These are phyloP conservation scores for Elanoides forficatus DNA, from an alignment of 2,113 vertebrate genomes.

Conservation along the genomic window DNA sequence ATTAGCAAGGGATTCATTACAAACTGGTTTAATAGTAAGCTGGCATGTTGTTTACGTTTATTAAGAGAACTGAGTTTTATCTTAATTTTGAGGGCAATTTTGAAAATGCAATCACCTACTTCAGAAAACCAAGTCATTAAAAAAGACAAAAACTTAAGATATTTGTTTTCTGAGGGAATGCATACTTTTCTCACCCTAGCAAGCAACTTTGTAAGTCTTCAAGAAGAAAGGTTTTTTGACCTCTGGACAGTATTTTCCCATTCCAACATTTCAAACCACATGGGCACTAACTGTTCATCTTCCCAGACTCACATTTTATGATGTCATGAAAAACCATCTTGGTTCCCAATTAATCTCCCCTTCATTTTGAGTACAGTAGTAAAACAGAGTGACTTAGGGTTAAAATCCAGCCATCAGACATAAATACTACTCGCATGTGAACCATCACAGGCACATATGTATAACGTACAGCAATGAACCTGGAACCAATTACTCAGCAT, in stretches of 20 bases:
- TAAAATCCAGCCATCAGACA: not conserved
- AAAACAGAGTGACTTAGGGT: not conserved
- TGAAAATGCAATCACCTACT: not conserved
- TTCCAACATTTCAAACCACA: not conserved
- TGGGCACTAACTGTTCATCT: not conserved
- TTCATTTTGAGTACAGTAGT: not conserved
- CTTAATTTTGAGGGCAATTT: constrained; percentile 22
- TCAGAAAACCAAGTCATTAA: constrained; percentile 13
- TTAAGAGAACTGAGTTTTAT: constrained; percentile 3
- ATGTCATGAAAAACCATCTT: not conserved
- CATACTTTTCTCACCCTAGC: not conserved
- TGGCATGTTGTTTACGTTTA: not conserved
- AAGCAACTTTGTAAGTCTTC: not conserved
- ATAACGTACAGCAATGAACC: not conserved
- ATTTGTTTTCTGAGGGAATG: not conserved
- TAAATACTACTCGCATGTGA: not conserved
- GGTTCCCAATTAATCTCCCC: not conserved
- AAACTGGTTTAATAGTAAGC: constrained; percentile 7
- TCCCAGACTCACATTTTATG: not conserved
- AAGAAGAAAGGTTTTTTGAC: not conserved
- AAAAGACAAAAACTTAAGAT: not conserved
- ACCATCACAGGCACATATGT: not conserved
- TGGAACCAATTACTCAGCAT: not conserved
- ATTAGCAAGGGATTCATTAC: constrained; percentile 21
- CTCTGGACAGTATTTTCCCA: not conserved